Conservation (phyloP, 30 jellyfish, hydroid and myxozoan species). For the Chironex yamaguchii region DNA sequence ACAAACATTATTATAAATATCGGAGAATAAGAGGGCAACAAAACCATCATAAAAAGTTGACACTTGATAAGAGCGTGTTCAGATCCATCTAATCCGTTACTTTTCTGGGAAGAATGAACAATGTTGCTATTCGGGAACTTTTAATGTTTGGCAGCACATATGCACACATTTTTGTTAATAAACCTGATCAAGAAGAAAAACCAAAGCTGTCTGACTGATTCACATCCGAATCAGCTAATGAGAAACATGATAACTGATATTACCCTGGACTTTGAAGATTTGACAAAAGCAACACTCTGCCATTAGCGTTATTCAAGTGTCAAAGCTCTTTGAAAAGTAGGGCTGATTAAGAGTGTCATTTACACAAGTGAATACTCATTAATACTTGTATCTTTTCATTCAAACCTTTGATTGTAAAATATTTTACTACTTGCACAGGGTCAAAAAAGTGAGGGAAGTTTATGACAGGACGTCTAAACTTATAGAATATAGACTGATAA, state of each 20-base stretch:
- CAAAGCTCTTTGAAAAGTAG: not conserved
- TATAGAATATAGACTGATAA: no score
- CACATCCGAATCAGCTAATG: not conserved
- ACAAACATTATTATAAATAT: no score
- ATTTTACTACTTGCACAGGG: not conserved
- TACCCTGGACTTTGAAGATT: not conserved
- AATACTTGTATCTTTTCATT: no score
- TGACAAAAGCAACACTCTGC: not conserved
- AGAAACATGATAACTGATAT: not conserved
- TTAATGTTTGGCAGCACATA: not conserved
- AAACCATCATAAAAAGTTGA: no score
- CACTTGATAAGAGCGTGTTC: no score
- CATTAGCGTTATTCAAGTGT: not conserved
- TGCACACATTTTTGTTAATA: not conserved
- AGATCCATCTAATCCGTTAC: no score
- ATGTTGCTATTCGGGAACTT: constrained; percentile 1
- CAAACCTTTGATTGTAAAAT: not conserved
- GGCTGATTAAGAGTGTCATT: not conserved
- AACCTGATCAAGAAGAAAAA: not conserved
- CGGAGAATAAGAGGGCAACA: no score
- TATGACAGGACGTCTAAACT: not conserved
- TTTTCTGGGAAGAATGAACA: no score
- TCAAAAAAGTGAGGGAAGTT: not conserved
- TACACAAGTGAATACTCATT: no score
- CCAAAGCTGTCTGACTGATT: not conserved